Conservation (phyloP, 2,888 invertebrate species). For the Limnephilus marmoratus region DNA sequence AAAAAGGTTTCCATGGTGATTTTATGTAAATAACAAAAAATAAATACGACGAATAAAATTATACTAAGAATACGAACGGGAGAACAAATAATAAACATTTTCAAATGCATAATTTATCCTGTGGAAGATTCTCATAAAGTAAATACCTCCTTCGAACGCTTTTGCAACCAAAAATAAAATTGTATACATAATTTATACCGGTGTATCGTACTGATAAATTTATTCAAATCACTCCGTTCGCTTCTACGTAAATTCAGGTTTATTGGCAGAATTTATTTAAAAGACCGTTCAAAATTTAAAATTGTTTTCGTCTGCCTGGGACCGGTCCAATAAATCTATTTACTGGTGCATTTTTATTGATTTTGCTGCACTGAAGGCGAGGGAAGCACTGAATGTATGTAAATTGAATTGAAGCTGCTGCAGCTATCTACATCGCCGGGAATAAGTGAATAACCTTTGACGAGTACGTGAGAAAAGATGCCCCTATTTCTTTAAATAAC, state of each 20-base stretch:
- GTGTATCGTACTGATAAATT: neutral
- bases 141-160: neutral
- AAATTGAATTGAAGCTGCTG: neutral
- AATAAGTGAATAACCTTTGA: neutral
- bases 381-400: neutral
- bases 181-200: neutral
- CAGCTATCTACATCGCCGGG: neutral
- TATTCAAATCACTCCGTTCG: neutral
- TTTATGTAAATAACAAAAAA: neutral
- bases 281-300: conserved; percentile 49
- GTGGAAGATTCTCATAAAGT: neutral
- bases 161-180: neutral
- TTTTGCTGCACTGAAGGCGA: conserved; percentile 5
- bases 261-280: conserved; percentile 46
- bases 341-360: conserved; percentile 42
- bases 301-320: conserved; percentile 50
- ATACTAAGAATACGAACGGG: neutral
- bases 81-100: neutral
- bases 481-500: neutral
- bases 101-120: neutral
- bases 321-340: conserved; percentile 37
- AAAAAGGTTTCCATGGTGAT: neutral
- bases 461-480: neutral
- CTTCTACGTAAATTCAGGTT: conserved; percentile 27
- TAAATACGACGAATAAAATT: neutral